phyloP scores from a whole-genome alignment of 2,888 invertebrate species.

The Sphaeridia pumilis region DNA sequence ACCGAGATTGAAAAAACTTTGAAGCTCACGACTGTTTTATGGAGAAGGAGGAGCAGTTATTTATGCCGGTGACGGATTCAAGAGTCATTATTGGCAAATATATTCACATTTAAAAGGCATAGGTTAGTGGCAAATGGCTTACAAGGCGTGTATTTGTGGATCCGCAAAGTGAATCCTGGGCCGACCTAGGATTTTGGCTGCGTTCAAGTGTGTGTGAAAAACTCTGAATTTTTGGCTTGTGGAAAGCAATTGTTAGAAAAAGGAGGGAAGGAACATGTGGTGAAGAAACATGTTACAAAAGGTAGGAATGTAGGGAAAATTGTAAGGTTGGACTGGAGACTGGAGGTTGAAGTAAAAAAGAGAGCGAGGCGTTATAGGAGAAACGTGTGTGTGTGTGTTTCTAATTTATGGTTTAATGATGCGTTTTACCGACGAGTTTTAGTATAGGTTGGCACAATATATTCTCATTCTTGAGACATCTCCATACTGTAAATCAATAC shows the following conservation, averaged over 20 bases:
- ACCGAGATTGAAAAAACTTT: too few relatives aligned
- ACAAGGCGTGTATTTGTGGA: too few relatives aligned
- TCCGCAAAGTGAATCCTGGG: too few relatives aligned
- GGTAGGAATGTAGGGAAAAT: background rate
- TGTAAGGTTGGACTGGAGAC: background rate
- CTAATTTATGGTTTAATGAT: slow-evolving; percentile 1
- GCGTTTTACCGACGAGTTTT: background rate
- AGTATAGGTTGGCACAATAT: background rate
- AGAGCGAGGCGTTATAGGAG: too few relatives aligned
- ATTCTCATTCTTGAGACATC: background rate
- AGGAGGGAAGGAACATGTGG: background rate
- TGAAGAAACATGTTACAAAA: background rate
- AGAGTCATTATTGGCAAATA: background rate
- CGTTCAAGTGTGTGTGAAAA: too few relatives aligned
- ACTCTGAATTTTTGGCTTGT: too few relatives aligned
- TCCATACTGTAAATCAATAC: slow-evolving; percentile 2
- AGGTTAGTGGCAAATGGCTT: too few relatives aligned
- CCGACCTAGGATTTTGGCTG: too few relatives aligned
- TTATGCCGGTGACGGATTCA: background rate
- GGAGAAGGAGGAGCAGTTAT: too few relatives aligned
- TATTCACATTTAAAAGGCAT: background rate
- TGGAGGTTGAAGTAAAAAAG: background rate
- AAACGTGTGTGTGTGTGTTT: background rate
- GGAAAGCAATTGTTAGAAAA: background rate
- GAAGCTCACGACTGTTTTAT: background rate